Percentiles rank a stretch among this genome's conserved stretches.
Evolutionary conservation across 2,888 invertebrate species (phyloP).

Genomic region (Polydrusus cervinus): DNA sequence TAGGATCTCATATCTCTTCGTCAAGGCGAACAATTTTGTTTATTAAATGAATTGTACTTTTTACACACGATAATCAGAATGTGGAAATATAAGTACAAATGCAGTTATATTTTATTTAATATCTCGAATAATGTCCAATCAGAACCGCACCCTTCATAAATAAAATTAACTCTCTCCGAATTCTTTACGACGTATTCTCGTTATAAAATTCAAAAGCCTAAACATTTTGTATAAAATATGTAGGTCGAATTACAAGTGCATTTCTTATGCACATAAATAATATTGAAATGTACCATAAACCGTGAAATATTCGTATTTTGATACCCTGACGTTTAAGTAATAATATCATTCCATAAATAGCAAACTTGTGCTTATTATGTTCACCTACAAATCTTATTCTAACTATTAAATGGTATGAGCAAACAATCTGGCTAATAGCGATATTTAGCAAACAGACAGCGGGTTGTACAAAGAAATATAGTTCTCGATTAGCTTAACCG

Average conservation of each 20-base stretch:
- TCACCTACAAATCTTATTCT: constrained; percentile 27
- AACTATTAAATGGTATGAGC: background rate
- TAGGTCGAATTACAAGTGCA: constrained; percentile 45
- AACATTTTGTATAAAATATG: constrained; percentile 31
- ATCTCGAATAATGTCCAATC: background rate
- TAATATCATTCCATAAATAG: constrained; percentile 45
- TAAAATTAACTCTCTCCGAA: background rate
- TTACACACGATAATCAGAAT: too few relatives aligned
- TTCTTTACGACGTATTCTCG: background rate
- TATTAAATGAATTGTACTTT: too few relatives aligned
- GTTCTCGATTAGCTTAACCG: too few relatives aligned
- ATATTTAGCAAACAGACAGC: constrained; percentile 9
- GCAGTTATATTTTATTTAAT: too few relatives aligned
- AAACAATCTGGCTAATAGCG: constrained; percentile 5
- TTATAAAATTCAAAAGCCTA: constrained; percentile 29
- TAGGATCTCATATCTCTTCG: too few relatives aligned
- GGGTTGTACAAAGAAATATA: too few relatives aligned
- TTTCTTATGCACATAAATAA: constrained; percentile 34
- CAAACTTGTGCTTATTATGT: constrained; percentile 29
- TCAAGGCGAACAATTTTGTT: too few relatives aligned
- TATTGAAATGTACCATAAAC: constrained; percentile 19
- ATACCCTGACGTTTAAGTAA: constrained; percentile 44
- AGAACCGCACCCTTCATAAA: background rate
- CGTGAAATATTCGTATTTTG: constrained; percentile 39
- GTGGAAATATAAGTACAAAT: too few relatives aligned